A percentile compares a stretch with the other conserved stretches of the same genome.
phyloP scores from a whole-genome alignment of 1,140 invertebrate species.

The Trypoxylus dichotomus region DNA sequence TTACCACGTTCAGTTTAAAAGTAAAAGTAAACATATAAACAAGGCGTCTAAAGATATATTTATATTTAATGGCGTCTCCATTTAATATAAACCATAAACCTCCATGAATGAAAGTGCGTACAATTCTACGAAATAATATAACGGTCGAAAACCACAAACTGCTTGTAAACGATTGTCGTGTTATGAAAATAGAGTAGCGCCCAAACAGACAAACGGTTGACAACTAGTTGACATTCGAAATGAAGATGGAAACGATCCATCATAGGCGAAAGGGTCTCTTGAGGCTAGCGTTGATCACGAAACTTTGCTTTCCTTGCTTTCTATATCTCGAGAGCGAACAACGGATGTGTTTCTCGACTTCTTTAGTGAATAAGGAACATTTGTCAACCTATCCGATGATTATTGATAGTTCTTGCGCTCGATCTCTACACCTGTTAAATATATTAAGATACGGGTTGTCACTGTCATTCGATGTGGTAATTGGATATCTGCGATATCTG shows the following conservation, averaged over 20 bases:
- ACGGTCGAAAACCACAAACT: not conserved
- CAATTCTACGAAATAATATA: not conserved
- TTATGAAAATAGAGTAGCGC: not conserved
- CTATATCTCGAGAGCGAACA: not conserved
- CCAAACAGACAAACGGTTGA: not conserved
- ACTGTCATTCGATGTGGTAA: not conserved
- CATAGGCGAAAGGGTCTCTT: not conserved
- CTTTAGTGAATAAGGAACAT: not conserved
- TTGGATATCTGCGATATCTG: not conserved
- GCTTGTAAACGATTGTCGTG: not conserved
- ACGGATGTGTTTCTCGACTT: not conserved
- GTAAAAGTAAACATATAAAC: too few species aligned
- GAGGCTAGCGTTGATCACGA: not conserved
- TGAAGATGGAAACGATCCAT: conserved; percentile 23
- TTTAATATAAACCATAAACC: not conserved
- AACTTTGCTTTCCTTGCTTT: not conserved
- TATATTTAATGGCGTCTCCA: too few species aligned
- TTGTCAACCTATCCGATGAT: conserved; percentile 26
- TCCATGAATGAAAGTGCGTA: not conserved
- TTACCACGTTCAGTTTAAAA: too few species aligned
- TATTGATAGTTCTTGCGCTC: not conserved
- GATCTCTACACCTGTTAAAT: conserved; percentile 6
- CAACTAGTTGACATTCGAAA: conserved; percentile 24
- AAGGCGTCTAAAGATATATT: too few species aligned
- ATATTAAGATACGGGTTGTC: not conserved